Percentiles rank a stretch among this genome's conserved stretches.
Conservation (phyloP, 1,140 invertebrate genomes). For the Zaprionus camerounensis region DNA sequence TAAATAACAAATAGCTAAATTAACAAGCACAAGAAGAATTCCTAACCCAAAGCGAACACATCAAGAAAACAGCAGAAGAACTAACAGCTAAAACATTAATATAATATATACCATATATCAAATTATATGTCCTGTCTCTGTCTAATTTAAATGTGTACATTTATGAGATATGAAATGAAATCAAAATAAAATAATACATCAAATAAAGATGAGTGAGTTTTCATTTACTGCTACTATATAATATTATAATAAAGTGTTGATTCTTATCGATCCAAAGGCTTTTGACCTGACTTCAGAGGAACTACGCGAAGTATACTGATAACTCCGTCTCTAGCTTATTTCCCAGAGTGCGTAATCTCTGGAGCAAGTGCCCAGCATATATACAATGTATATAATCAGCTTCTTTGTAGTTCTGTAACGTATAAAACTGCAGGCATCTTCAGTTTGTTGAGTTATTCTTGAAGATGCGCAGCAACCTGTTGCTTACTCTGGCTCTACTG, state of each 20-base stretch:
- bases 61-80: constrained; percentile 41
- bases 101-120: constrained; percentile 56
- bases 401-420: constrained; percentile 4
- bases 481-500: constrained; percentile 1
- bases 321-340: constrained; percentile 1
- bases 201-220: neutral
- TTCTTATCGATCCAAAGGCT: neutral
- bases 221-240: neutral
- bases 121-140: constrained; percentile 69
- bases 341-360: neutral
- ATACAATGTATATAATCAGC: neutral
- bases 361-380: neutral
- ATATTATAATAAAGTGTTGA: neutral
- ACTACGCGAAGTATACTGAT: neutral
- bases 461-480: neutral
- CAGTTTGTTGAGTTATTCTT: neutral
- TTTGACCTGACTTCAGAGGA: neutral
- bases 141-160: constrained; percentile 82
- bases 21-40: constrained; percentile 42
- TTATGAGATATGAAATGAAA: constrained; percentile 76
- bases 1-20: constrained; percentile 63
- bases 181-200: constrained; percentile 67
- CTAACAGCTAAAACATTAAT: constrained; percentile 53
- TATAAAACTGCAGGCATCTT: neutral
- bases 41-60: constrained; percentile 36